Evolutionary conservation across 1,140 invertebrate species (phyloP), one percentile per base, ranked within the genome.

Genomic region (Drosophila willistoni): DNA sequence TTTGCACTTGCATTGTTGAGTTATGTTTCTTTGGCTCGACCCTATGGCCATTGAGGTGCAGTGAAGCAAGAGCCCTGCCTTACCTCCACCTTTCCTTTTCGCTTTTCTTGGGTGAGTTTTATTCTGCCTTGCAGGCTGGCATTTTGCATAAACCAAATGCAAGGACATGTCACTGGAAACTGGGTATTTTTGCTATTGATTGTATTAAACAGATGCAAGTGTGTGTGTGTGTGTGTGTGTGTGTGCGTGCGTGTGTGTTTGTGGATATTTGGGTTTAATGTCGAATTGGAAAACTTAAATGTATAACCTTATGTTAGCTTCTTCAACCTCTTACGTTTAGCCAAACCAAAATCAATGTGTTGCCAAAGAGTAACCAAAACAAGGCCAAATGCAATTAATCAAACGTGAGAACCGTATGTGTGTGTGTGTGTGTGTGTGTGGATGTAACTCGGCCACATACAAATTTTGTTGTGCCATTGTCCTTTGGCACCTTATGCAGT

Each of bases 301-400:
- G 63, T 63, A 69, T 34, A 59, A 3, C 13, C 34, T 17, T 59
- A 39, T 22, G 7, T 19, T 42, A 7, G 39, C 9, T 13, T 2
- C 7, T 12, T 19, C 7, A 3, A 5, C 36, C 5, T 1, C 57
- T 17, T 6, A 12, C 17, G 22, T 22, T 22, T 7, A 19, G 7
- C 17, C 9, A 25, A 29, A 62, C 77, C 80, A 74, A 67, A 89
- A 71, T 72, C 84, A 89, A 89, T 87, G 84, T 70, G 41, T 81
- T 75, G 80, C 64, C 84, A 89, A 47, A 22, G 44, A 19, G 10
- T 22, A 51, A 10, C 44, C 44, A 7, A 51, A 51, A 51, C 44
- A 17, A 51, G 67, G 71, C 83, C 82, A 68, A 84, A 68, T 68
- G 71, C 81, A 89, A 89, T 89, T 89, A 90, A 89, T 89, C 84